Conservation (phyloP, 2,797 vertebrate genomes). For the Rhadinocentrus ornatus region DNA sequence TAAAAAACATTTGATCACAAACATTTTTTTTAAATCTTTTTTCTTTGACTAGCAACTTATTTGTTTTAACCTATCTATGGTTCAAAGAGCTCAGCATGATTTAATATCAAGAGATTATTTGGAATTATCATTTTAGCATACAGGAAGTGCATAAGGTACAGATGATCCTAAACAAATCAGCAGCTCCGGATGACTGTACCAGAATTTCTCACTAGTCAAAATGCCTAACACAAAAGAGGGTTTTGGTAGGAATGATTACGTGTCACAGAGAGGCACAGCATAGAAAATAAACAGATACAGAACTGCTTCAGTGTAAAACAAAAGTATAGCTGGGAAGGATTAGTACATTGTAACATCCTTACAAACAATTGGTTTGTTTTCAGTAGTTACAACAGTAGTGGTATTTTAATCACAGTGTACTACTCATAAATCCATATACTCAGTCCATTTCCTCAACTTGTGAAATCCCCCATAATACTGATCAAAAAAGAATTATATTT, state of each 20-base stretch:
- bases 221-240: neutral
- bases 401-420: conserved; percentile 44
- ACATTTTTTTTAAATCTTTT: no score
- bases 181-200: neutral
- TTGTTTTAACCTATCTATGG: neutral
- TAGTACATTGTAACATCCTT: conserved; percentile 23
- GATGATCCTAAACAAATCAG: neutral
- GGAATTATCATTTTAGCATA: neutral
- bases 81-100: neutral
- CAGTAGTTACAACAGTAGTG: conserved; percentile 1
- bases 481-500: conserved; percentile 1
- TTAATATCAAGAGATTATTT: conserved; percentile 4
- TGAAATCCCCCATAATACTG: conserved; percentile 9
- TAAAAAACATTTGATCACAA: no score
- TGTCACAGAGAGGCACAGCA: conserved; percentile 13
- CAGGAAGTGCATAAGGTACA: neutral
- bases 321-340: conserved; percentile 6
- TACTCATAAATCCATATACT: conserved; percentile 15
- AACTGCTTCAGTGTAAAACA: conserved; percentile 19
- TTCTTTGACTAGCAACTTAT: neutral
- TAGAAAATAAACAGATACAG: conserved; percentile 10
- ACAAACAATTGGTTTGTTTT: conserved; percentile 8
- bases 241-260: conserved; percentile 17
- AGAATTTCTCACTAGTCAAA: neutral
- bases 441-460: conserved; percentile 8